Percentiles rank a stretch among this genome's conserved stretches.
Conservation (phyloP, 2,888 invertebrate genomes). For the Tromatobia lineatoria region DNA sequence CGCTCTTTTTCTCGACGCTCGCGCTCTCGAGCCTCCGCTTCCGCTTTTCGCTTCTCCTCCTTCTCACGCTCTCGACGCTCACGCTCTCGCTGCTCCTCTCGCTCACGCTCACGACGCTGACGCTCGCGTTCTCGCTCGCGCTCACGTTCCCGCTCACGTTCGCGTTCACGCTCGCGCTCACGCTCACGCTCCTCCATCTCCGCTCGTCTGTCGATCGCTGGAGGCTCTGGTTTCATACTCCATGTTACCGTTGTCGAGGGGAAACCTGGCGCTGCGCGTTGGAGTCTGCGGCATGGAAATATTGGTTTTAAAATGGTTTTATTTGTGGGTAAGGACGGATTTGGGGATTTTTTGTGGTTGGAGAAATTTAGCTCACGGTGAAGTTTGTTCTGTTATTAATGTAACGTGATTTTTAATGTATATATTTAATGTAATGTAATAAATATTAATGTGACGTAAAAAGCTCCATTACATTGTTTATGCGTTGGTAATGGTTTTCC, state of each 20-base stretch:
- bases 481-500: no score
- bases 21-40: constrained; percentile 83
- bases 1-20: constrained; percentile 87
- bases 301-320: background rate
- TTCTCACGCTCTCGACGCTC: constrained; percentile 86
- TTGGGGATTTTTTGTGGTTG: no score
- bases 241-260: constrained; percentile 88
- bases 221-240: constrained; percentile 90
- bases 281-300: constrained; percentile 83
- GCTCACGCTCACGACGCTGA: constrained; percentile 85
- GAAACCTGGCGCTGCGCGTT: constrained; percentile 88
- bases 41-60: constrained; percentile 84
- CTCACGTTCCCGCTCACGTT: constrained; percentile 87
- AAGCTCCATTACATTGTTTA: no score
- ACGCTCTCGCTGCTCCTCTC: constrained; percentile 84
- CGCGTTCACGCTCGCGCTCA: constrained; percentile 85
- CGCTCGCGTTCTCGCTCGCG: constrained; percentile 89
- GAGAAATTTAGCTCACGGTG: no score
- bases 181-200: constrained; percentile 88
- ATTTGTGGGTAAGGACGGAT: no score
- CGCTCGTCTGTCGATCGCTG: constrained; percentile 87
- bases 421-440: no score
- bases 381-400: no score
- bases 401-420: no score
- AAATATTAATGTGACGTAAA: no score